These are phyloP conservation scores for Rhyacophila evoluta DNA, from an alignment of 2,888 invertebrate species.

Conservation along the genomic window DNA sequence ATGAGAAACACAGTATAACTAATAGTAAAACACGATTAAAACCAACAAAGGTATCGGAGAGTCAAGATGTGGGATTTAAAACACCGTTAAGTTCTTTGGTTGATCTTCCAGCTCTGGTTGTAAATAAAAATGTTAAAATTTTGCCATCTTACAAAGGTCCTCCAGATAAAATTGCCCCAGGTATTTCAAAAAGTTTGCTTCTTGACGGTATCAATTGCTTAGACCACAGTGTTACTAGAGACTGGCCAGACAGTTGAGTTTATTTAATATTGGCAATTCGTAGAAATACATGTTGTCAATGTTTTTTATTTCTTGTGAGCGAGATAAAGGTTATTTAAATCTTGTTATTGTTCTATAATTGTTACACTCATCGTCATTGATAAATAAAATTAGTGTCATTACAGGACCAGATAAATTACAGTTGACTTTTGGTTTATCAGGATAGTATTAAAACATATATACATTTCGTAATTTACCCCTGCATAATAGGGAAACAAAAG, in stretches of 20 bases:
- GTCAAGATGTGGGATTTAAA: not conserved
- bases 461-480: too few relatives aligned
- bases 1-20: not conserved
- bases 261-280: not conserved
- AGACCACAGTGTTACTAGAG: constrained; percentile 3
- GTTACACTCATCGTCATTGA: too few relatives aligned
- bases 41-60: not conserved
- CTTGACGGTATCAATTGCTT: not conserved
- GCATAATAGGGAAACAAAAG: too few relatives aligned
- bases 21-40: not conserved
- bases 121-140: constrained; percentile 29
- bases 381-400: too few relatives aligned
- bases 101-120: constrained; percentile 28
- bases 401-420: too few relatives aligned
- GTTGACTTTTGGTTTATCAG: too few relatives aligned
- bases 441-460: too few relatives aligned
- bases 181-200: not conserved
- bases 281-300: not conserved
- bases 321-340: too few relatives aligned
- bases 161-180: not conserved
- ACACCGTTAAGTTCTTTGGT: constrained; percentile 23
- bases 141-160: constrained; percentile 31
- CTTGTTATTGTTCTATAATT: too few relatives aligned
- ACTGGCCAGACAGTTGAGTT: constrained; percentile 34
- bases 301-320: not conserved